Evolutionary conservation across 2,888 invertebrate species (phyloP).

Genomic region (Cepaea hortensis): DNA sequence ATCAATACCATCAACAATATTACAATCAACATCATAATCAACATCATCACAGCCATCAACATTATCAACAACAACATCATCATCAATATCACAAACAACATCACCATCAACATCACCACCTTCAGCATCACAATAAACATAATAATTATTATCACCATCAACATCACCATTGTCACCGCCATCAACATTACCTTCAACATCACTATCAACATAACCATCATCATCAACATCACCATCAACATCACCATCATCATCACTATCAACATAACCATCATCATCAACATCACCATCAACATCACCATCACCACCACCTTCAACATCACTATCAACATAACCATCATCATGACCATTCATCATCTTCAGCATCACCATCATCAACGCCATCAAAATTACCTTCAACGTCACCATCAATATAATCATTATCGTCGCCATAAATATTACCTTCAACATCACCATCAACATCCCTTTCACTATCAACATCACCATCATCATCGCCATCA

Average conservation of each 20-base stretch:
- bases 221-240: neutral
- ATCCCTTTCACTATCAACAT: too few species aligned
- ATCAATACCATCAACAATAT: neutral
- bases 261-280: neutral
- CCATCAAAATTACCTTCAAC: too few species aligned
- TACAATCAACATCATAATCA: neutral
- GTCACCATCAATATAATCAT: too few species aligned
- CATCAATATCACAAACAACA: neutral
- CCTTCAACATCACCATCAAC: too few species aligned
- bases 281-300: neutral
- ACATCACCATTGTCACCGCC: neutral
- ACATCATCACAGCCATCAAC: neutral
- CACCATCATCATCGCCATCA: too few species aligned
- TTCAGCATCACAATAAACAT: neutral
- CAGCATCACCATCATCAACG: too few species aligned
- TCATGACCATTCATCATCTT: neutral
- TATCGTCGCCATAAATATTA: too few species aligned
- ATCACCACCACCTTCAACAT: neutral
- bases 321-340: conserved; percentile 12
- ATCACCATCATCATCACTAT: neutral
- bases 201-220: neutral
- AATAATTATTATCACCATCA: neutral
- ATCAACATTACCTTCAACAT: neutral
- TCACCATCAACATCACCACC: neutral
- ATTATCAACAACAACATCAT: neutral